Conservation (phyloP, 2,888 invertebrate genomes). For the Lasioglossum marginatum region DNA sequence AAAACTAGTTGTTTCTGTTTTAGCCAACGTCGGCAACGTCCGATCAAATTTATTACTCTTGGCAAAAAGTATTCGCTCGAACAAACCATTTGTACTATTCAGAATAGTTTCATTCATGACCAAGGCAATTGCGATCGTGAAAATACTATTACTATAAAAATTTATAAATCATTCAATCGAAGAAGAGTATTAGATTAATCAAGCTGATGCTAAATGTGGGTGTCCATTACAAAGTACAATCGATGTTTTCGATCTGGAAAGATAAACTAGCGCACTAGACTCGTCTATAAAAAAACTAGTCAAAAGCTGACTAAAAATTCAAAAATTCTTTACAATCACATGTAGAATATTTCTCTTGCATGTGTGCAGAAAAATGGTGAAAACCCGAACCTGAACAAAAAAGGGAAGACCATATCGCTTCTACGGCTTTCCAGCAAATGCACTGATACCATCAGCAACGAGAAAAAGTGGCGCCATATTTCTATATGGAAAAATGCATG, state of each 20-base stretch:
- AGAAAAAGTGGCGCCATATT: neutral
- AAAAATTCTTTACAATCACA: neutral
- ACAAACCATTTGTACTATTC: neutral
- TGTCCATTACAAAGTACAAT: no score
- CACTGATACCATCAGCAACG: neutral
- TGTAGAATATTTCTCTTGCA: neutral
- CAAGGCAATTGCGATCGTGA: neutral
- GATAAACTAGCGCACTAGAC: neutral
- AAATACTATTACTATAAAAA: neutral
- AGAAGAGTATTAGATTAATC: no score
- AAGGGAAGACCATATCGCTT: neutral
- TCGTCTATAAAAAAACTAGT: neutral
- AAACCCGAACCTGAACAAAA: neutral
- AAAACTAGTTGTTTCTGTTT: neutral
- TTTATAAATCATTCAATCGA: no score
- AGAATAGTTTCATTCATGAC: neutral
- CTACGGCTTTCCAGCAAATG: neutral
- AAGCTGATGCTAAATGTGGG: no score
- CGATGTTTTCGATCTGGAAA: neutral
- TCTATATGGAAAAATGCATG: no score
- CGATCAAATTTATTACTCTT: neutral
- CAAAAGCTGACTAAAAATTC: neutral
- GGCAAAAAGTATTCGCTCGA: neutral
- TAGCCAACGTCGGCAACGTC: neutral
- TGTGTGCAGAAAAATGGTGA: neutral